phyloP scores from a whole-genome alignment of 2,113 vertebrate genomes.

The Pionites leucogaster region DNA sequence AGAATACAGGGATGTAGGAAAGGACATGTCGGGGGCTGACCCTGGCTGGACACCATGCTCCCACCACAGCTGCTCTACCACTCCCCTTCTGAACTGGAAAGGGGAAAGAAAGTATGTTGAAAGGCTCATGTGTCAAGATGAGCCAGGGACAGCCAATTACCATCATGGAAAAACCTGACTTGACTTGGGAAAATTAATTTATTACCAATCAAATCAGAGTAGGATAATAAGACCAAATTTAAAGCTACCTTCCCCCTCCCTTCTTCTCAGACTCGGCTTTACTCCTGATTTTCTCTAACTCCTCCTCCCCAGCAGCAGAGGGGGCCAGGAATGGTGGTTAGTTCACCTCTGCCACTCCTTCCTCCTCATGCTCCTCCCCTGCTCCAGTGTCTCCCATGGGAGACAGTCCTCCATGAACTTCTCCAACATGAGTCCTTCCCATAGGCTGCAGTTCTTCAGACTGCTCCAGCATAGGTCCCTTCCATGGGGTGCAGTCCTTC shows the following conservation, averaged over 20 bases:
- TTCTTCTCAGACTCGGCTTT: background rate
- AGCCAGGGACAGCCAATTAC: background rate
- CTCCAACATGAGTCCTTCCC: background rate
- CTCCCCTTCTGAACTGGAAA: background rate
- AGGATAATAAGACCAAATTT: background rate
- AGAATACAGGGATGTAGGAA: background rate
- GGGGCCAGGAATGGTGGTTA: accelerated
- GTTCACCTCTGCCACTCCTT: background rate
- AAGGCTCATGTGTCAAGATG: background rate
- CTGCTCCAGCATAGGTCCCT: background rate
- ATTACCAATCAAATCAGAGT: background rate
- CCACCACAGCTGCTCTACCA: background rate
- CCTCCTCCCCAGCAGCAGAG: accelerated
- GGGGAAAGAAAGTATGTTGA: background rate
- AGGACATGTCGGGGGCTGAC: background rate
- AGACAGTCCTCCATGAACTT: background rate
- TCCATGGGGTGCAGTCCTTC: background rate
- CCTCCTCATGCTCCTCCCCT: background rate
- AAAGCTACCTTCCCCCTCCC: background rate
- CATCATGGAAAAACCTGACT: background rate
- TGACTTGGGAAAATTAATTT: background rate
- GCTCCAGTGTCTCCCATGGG: accelerated
- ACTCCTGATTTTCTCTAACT: background rate
- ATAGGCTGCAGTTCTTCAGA: background rate
- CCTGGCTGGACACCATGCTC: background rate